Percentiles rank a stretch among this genome's conserved stretches.
These are phyloP conservation scores for Sebastes minor DNA, from an alignment of 2,797 vertebrate genomes.

Conservation along the genomic window DNA sequence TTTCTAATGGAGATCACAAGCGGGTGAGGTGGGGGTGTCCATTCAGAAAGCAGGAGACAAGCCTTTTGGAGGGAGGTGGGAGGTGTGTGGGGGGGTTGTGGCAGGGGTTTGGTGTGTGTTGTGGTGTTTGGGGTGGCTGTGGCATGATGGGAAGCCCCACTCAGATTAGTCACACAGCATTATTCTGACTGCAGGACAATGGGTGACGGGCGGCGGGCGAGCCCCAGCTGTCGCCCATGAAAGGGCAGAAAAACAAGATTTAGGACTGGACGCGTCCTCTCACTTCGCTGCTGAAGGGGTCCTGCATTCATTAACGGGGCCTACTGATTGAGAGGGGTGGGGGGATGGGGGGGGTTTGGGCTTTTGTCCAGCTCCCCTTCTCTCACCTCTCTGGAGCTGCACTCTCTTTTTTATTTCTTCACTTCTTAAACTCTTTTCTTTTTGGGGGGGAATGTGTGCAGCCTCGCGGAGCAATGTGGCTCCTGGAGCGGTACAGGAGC, in stretches of 20 bases:
- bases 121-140: conserved; percentile 81
- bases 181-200: conserved; percentile 93
- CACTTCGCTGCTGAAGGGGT: conserved; percentile 85
- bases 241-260: conserved; percentile 95
- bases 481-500: conserved; percentile 59
- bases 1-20: conserved; percentile 79
- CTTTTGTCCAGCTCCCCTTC: conserved; percentile 81
- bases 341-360: conserved; percentile 33
- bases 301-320: conserved; percentile 89
- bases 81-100: conserved; percentile 9
- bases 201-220: conserved; percentile 89
- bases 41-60: conserved; percentile 71
- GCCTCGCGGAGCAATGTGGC: conserved; percentile 53
- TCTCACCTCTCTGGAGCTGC: conserved; percentile 65
- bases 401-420: conserved; percentile 46
- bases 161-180: conserved; percentile 95
- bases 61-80: conserved; percentile 46
- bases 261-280: conserved; percentile 91
- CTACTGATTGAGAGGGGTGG: conserved; percentile 68
- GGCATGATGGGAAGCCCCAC: conserved; percentile 91
- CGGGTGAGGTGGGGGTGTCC: conserved; percentile 38
- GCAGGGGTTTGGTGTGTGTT: conserved; percentile 73
- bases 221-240: conserved; percentile 96
- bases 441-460: conserved; percentile 56
- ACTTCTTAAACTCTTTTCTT: conserved; percentile 58